Evolutionary conservation across 2,113 vertebrate species (phyloP).

Genomic region (Zapornia atra): DNA sequence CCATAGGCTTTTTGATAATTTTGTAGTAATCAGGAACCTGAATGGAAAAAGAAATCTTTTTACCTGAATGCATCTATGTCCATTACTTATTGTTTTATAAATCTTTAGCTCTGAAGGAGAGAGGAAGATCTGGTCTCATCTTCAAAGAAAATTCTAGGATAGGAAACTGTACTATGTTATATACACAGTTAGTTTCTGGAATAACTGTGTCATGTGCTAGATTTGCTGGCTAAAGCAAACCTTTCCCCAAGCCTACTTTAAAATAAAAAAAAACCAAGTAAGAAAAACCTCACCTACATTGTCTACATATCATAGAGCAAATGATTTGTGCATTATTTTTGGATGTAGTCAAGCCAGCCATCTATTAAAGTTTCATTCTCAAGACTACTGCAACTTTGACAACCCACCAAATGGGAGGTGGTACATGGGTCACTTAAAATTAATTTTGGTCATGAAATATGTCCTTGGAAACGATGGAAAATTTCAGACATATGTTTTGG

Average conservation of each 20-base stretch:
- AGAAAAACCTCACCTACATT: background rate
- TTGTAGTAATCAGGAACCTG: constrained; percentile 86
- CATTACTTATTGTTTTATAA: background rate
- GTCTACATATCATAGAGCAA: background rate
- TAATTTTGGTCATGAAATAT: background rate
- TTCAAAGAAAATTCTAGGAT: background rate
- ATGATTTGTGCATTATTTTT: background rate
- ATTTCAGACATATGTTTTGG: background rate
- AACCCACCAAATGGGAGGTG: background rate
- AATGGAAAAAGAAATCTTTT: background rate
- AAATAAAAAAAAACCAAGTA: background rate
- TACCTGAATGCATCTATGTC: background rate
- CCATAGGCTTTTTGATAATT: constrained; percentile 86
- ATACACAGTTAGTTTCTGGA: background rate
- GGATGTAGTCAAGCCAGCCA: background rate
- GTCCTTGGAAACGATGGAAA: background rate
- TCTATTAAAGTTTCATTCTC: background rate
- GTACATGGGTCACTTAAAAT: background rate
- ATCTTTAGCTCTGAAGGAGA: background rate
- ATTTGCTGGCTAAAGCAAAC: background rate
- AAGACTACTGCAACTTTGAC: background rate
- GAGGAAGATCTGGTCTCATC: background rate
- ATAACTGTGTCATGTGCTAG: background rate
- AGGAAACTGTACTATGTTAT: background rate
- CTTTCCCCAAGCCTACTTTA: background rate